These are phyloP conservation scores for Bos taurus DNA, from an alignment of 2,113 vertebrate genomes.

Conservation along the genomic window ARS-UCD2.0 NC_037347.1:1024501-1025000, in stretches of 20 bases:
- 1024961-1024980: neutral
- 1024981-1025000: neutral
- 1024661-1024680: neutral
- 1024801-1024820: neutral
- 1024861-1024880: neutral
- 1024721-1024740: neutral
- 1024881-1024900: neutral
- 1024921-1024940: neutral
- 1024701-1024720: neutral
- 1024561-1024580: accelerated
- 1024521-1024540: neutral
- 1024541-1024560: neutral
- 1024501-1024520: neutral
- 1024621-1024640: neutral
- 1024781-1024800: accelerated
- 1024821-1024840: neutral
- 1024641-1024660: neutral
- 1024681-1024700: neutral
- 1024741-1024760: neutral
- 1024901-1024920: neutral
- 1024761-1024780: neutral
- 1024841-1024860: neutral
- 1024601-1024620: neutral
- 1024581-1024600: accelerated
- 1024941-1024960: neutral